These are phyloP conservation scores for Corydoras maculifer DNA, from an alignment of 2,113 vertebrate genomes.

Conservation along the genomic window DNA sequence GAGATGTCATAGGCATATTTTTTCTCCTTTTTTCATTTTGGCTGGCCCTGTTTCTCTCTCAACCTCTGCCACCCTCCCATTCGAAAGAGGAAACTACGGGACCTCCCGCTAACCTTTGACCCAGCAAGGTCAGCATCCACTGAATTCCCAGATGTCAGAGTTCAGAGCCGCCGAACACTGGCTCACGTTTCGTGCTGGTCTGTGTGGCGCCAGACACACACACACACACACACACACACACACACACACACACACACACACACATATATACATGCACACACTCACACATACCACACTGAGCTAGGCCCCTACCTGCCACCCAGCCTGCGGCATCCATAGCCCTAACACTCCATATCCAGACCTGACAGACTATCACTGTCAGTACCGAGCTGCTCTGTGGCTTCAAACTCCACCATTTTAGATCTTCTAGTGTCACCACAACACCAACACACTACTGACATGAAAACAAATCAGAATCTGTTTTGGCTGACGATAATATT, in stretches of 20 bases:
- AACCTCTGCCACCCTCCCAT: conserved; percentile 31
- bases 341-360: conserved; percentile 1
- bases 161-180: conserved; percentile 68
- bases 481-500: not conserved
- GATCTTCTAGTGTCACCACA: not conserved
- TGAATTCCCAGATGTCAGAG: conserved; percentile 83
- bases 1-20: conserved; percentile 32
- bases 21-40: conserved; percentile 47
- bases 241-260: conserved; percentile 41
- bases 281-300: conserved; percentile 48
- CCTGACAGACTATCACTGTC: conserved; percentile 11
- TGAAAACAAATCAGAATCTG: not conserved
- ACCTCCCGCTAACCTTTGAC: conserved; percentile 71
- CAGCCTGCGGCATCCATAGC: conserved; percentile 23
- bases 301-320: conserved; percentile 58
- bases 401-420: conserved; percentile 2
- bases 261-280: no score
- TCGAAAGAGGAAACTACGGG: conserved; percentile 75
- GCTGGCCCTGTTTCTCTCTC: conserved; percentile 3
- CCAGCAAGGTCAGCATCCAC: conserved; percentile 70
- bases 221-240: conserved; percentile 42
- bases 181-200: conserved; percentile 72
- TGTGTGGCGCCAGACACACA: conserved; percentile 68
- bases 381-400: not conserved
- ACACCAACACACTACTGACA: not conserved